phyloP scores from a whole-genome alignment of 2,113 vertebrate species.

The Microtus ochrogaster region DNA sequence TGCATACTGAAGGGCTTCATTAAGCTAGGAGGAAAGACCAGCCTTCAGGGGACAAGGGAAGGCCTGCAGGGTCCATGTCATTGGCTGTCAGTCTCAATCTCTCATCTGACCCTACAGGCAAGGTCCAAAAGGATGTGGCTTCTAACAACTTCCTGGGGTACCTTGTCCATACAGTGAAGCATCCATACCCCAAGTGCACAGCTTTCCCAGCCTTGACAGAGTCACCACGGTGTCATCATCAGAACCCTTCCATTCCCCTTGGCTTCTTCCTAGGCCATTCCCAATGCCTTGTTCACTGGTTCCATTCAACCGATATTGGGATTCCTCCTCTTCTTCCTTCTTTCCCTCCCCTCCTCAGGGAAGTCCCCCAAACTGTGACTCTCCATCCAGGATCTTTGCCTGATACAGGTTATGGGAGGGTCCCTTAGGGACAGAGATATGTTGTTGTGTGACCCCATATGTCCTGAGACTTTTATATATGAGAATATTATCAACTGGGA shows the following conservation, averaged over 20 bases:
- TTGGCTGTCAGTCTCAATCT: not conserved
- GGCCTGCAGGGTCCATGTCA: not conserved
- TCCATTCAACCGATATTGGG: no score
- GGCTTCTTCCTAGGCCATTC: rapidly evolving
- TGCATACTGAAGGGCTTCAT: no score
- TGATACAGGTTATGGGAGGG: not conserved
- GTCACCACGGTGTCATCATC: not conserved
- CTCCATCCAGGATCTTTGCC: not conserved
- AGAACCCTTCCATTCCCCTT: not conserved
- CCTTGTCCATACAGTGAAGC: no score
- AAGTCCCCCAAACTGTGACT: not conserved
- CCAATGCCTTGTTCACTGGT: not conserved
- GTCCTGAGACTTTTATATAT: not conserved
- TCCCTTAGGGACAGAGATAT: not conserved
- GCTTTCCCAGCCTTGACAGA: not conserved
- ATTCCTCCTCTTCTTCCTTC: not conserved
- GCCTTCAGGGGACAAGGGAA: not conserved
- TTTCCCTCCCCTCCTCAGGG: not conserved
- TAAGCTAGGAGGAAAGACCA: not conserved
- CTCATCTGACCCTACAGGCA: not conserved
- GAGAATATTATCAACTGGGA: not conserved
- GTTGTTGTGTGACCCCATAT: not conserved
- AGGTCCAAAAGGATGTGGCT: not conserved
- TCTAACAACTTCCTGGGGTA: no score
- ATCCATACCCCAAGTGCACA: not conserved